Base-by-base conservation (phyloP, 1,140 invertebrate species). In the Rhagoletis zephyria region DNA sequence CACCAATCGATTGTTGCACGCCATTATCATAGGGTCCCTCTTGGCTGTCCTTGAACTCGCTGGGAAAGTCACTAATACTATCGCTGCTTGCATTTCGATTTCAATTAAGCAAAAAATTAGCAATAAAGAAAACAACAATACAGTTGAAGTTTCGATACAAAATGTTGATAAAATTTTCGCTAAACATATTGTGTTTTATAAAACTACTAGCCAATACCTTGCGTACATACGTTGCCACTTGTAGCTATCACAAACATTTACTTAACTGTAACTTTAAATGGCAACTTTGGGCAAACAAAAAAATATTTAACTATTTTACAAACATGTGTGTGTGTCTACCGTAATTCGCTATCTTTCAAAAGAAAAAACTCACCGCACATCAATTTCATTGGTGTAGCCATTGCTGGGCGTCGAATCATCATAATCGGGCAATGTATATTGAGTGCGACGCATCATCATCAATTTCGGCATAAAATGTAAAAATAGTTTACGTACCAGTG, bases 401-500 rank as follows among this genome's bases (percentile, higher is more conserved):
- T 96, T 95, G 60, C 96, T 96, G 42, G 95, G 94, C 87, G 95
- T 96, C 67, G 95, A 95, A 88, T 97, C 96, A 88, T 97, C 96
- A 89, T 97, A 97, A 90, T 97, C 96, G 5, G 96, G 95, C 5
- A 97, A 93, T 0, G 96, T 95, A 91, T 97, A 98, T 86, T 96
- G 96, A 0, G 97, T 97, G 86, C 97, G 94, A 85, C 96, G 94
- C 97, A 98, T 98, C 94, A 97, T 96, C 87, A 98, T 94, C 16
- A 98, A 93, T 87, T 96, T 95, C 10, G 97, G 97, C 96, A 98
- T 97, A 90, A 97, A 95, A 90, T 97, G 95, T 9, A 98, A 94
- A 93, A 99, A 99, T 87, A 99, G 94, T 90, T 96, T 95, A 91
- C 96, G 96, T 89, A 98, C 96, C 95, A 96, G 96, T 0, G 97